Base-by-base conservation (phyloP, 1,140 invertebrate genomes). In the Batillaria attramentaria region DNA sequence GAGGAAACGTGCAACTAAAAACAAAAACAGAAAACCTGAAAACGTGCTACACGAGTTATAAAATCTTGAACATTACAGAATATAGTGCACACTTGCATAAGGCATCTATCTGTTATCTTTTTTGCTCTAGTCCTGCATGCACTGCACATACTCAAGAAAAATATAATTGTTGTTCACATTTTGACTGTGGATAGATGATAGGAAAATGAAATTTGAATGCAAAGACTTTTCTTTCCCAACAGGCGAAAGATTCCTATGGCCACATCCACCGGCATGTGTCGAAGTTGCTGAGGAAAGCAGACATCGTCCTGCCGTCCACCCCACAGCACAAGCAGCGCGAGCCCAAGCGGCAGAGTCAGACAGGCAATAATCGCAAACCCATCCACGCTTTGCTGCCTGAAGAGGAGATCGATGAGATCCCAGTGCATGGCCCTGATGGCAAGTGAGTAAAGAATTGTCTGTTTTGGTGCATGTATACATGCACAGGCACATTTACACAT, bases 401-500 rank as follows among this genome's bases (percentile, higher is more conserved):
- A 46, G 87, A 89, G 39, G 82, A 86, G 35, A 72, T 78, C 39
- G 85, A 87, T 66, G 86, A 85, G 69, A 81, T 87, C 1, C 87
- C 87, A 18, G 87, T 89, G 8, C 87, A 89, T 80, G 81, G 84
- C 31, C 83, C 85, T 18, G 85, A 86, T 46, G 86, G 84, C 57
- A 87, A 81, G 87, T 89, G 69, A 73, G 81, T 81, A 18, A 33
- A 57, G n/a, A n/a, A n/a, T n/a, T n/a, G n/a, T n/a, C n/a, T n/a
- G n/a, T n/a, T n/a, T n/a, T n/a, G n/a, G n/a, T n/a, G n/a, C n/a
- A n/a, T n/a, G n/a, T n/a, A n/a, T n/a, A n/a, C n/a, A n/a, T n/a
- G n/a, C n/a, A n/a, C n/a, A n/a, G n/a, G n/a, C n/a, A 24, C 16
- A 31, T 28, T 69, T 69, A 33, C 37, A 24, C 35, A 28, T 69